Evolutionary conservation across 1,140 invertebrate genomes (phyloP).

Genomic region (Brachionus sp.): DNA sequence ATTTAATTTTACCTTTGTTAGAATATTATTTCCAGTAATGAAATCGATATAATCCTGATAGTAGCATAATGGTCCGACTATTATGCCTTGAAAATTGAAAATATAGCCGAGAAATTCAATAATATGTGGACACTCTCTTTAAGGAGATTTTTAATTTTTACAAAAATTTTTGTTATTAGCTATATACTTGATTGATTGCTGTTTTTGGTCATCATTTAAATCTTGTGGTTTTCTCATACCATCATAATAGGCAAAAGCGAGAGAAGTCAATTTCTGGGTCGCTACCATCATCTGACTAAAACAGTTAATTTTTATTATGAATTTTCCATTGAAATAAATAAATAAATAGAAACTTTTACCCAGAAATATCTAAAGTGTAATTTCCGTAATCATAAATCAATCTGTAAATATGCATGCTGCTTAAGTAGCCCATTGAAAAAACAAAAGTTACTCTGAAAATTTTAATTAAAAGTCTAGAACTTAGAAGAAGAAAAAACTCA

Average conservation of each 20-base stretch:
- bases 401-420: slow-evolving; percentile 77
- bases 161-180: neutral
- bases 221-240: slow-evolving; percentile 59
- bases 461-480: neutral
- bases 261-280: slow-evolving; percentile 85
- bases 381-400: slow-evolving; percentile 81
- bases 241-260: slow-evolving; percentile 87
- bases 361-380: slow-evolving; percentile 85
- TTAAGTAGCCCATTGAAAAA: slow-evolving; percentile 72
- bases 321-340: neutral
- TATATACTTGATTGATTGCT: neutral
- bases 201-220: slow-evolving; percentile 30
- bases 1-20: neutral
- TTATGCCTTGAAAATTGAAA: slow-evolving; percentile 47
- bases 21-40: slow-evolving; percentile 43
- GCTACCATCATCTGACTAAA: slow-evolving; percentile 89
- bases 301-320: neutral
- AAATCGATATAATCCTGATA: slow-evolving; percentile 46
- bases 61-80: slow-evolving; percentile 46
- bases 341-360: slow-evolving; percentile 60
- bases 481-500: neutral
- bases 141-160: neutral
- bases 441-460: slow-evolving; percentile 52
- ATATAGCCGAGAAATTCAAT: slow-evolving; percentile 47
- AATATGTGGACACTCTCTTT: slow-evolving; percentile 12